Conservation (phyloP, 1,140 invertebrate species). For the Tetraneura akinire region DNA sequence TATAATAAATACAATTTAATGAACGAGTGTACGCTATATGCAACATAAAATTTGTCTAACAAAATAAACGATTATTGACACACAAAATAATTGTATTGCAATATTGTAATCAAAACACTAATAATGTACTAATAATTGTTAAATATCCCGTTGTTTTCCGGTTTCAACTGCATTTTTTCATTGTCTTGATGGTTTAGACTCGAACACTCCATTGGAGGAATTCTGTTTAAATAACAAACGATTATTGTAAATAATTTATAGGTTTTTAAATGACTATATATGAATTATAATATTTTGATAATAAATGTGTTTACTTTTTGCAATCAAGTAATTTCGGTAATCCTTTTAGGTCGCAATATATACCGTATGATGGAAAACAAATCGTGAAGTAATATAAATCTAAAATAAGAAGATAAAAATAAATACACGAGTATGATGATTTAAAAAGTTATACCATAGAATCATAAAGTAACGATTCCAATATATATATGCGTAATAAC, state of each 20-base stretch:
- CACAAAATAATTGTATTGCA: constrained; percentile 23
- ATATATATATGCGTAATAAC: too few species aligned
- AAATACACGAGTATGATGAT: too few species aligned
- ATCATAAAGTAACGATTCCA: too few species aligned
- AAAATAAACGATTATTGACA: constrained; percentile 4
- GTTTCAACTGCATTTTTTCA: neutral
- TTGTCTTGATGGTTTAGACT: neutral
- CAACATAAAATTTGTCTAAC: neutral
- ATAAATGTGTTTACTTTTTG: constrained; percentile 33
- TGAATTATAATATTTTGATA: too few species aligned
- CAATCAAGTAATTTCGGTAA: constrained; percentile 22
- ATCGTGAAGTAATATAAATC: constrained; percentile 7
- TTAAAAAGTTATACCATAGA: too few species aligned
- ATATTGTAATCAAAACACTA: constrained; percentile 22
- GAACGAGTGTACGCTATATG: neutral
- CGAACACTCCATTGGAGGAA: constrained; percentile 7
- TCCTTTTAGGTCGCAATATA: constrained; percentile 14
- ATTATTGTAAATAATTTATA: neutral
- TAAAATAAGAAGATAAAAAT: neutral
- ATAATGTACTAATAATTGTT: constrained; percentile 21
- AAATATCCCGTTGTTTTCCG: neutral
- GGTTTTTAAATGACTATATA: too few species aligned
- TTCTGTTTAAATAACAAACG: neutral
- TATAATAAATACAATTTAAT: neutral
- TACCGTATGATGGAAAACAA: constrained; percentile 29